phyloP scores from a whole-genome alignment of 2,888 invertebrate species.

The Lutraria lutraria region DNA sequence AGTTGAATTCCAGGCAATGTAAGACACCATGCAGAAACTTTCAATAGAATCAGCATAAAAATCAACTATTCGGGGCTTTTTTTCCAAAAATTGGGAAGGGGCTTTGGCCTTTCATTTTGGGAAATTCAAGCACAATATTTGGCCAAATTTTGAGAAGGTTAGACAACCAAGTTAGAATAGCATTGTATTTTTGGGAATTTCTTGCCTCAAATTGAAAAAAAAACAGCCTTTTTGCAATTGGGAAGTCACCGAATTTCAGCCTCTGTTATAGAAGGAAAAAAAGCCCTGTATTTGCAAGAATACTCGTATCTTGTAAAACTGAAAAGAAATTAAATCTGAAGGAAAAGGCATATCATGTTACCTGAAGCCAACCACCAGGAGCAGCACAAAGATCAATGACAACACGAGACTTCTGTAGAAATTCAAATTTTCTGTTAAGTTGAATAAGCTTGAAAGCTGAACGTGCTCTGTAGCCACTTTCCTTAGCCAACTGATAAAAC shows the following conservation, averaged over 20 bases:
- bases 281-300: too few species aligned
- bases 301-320: too few species aligned
- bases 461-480: slow-evolving; percentile 98
- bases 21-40: neutral
- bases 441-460: slow-evolving; percentile 99
- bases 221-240: too few species aligned
- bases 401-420: slow-evolving; percentile 97
- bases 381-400: slow-evolving; percentile 99
- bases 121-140: too few species aligned
- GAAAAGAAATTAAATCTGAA: neutral
- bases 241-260: too few species aligned
- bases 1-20: neutral
- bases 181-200: too few species aligned
- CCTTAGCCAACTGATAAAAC: slow-evolving; percentile 99
- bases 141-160: too few species aligned
- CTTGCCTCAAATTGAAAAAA: too few species aligned
- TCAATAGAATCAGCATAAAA: neutral
- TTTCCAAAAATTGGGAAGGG: too few species aligned
- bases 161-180: too few species aligned
- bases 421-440: slow-evolving; percentile 98
- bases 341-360: slow-evolving; percentile 86
- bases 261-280: too few species aligned
- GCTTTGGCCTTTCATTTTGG: too few species aligned
- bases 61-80: neutral
- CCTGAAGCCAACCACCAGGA: slow-evolving; percentile 99